Evolutionary conservation across 2,888 invertebrate genomes (phyloP).

Genomic region (Agrochola macilenta): DNA sequence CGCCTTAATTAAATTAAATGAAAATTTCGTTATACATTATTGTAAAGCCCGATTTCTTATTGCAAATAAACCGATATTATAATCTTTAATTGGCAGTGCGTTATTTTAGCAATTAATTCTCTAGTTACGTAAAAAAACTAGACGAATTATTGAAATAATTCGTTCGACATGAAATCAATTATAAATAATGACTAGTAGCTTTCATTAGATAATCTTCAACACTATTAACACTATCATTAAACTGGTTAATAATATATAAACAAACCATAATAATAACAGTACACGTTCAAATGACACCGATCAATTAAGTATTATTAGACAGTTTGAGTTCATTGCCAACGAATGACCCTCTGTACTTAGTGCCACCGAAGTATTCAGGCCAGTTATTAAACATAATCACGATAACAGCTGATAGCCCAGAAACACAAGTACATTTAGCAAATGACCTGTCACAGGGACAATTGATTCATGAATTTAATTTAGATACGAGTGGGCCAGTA

Average conservation of each 20-base stretch:
- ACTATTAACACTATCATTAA: constrained; percentile 36
- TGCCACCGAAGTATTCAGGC: constrained; percentile 78
- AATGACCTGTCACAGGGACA: constrained; percentile 84
- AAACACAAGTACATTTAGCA: constrained; percentile 76
- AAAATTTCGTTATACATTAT: neutral
- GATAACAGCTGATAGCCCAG: constrained; percentile 69
- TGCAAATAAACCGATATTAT: constrained; percentile 7
- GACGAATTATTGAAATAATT: constrained; percentile 3
- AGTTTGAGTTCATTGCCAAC: constrained; percentile 88
- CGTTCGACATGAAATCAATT: constrained; percentile 19
- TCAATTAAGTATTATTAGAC: constrained; percentile 75
- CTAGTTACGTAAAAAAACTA: neutral
- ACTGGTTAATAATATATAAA: constrained; percentile 54
- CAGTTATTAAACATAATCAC: constrained; percentile 75
- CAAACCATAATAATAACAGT: constrained; percentile 60
- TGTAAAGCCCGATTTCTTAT: constrained; percentile 3
- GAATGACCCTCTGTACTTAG: constrained; percentile 75
- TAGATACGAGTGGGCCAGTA: constrained; percentile 72
- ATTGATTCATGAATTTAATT: constrained; percentile 83
- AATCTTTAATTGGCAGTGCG: constrained; percentile 11
- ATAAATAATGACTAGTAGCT: constrained; percentile 33
- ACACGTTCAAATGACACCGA: constrained; percentile 67
- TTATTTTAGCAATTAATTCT: neutral
- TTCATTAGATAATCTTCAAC: constrained; percentile 30
- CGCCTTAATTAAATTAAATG: constrained; percentile 12